phyloP scores from a whole-genome alignment of 2,797 vertebrate genomes.

The Vipera latastei region DNA sequence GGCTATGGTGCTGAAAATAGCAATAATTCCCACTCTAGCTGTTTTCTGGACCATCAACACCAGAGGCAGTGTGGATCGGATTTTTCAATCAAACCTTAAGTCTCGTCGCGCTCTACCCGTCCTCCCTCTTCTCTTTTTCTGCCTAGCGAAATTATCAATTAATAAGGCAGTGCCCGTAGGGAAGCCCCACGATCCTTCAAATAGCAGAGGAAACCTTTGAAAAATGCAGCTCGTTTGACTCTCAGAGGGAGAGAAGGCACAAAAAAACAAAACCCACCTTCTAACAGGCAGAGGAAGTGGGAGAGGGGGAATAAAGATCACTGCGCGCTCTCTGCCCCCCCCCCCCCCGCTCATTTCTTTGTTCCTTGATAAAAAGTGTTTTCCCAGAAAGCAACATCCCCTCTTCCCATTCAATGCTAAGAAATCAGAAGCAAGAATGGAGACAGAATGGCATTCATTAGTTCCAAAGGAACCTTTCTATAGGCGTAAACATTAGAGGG shows the following conservation, averaged over 20 bases:
- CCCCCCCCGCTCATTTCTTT: not conserved
- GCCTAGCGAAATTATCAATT: not conserved
- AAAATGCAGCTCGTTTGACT: not conserved
- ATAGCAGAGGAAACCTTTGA: not conserved
- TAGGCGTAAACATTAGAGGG: not conserved
- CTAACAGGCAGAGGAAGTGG: not conserved
- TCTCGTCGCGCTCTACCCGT: no score
- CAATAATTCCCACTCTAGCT: not conserved
- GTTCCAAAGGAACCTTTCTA: not conserved
- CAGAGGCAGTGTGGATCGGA: conserved; percentile 17
- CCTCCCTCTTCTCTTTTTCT: not conserved
- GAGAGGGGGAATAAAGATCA: not conserved
- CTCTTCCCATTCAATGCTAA: not conserved
- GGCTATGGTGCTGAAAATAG: conserved; percentile 37
- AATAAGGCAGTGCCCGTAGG: not conserved
- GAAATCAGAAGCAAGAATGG: not conserved
- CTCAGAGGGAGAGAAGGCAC: not conserved
- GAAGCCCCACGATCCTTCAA: not conserved
- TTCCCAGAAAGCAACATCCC: not conserved
- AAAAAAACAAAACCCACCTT: not conserved
- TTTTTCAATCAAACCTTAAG: not conserved
- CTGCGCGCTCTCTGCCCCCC: not conserved
- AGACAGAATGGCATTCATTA: not conserved
- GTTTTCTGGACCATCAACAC: not conserved
- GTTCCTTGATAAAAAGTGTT: not conserved